phyloP scores from a whole-genome alignment of 1,140 invertebrate genomes.

The Chironomus striatipennis region DNA sequence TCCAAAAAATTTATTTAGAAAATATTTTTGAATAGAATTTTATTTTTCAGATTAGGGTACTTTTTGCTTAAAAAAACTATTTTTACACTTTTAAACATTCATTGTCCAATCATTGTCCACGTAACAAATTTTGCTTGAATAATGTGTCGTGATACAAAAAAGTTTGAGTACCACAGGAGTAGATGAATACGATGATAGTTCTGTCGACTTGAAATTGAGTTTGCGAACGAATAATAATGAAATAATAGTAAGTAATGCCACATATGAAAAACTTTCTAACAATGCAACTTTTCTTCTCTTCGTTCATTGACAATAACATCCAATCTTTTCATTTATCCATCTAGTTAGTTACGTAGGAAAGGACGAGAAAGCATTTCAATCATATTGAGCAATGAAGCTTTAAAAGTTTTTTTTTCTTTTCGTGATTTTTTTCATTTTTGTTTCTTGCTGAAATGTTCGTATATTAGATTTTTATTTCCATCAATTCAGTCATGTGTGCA shows the following conservation, averaged over 20 bases:
- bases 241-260: slow-evolving; percentile 2
- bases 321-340: background rate
- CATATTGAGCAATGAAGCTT: slow-evolving; percentile 1
- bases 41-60: too few species aligned
- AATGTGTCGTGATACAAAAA: too few species aligned
- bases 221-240: background rate
- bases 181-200: background rate
- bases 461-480: background rate
- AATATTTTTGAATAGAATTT: too few species aligned
- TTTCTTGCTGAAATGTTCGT: background rate
- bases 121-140: too few species aligned
- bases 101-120: too few species aligned
- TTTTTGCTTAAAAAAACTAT: too few species aligned
- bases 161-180: too few species aligned
- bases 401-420: too few species aligned
- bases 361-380: background rate
- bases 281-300: background rate
- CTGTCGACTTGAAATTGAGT: background rate
- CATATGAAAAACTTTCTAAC: background rate
- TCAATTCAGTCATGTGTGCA: background rate
- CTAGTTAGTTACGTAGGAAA: background rate
- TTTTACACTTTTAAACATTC: too few species aligned
- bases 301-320: background rate
- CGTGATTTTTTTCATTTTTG: too few species aligned
- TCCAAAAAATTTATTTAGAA: too few species aligned